Evolutionary conservation across 1,140 invertebrate species (phyloP), one percentile per base, ranked within the genome.

Genomic region (Catajapyx aquilonaris): DNA sequence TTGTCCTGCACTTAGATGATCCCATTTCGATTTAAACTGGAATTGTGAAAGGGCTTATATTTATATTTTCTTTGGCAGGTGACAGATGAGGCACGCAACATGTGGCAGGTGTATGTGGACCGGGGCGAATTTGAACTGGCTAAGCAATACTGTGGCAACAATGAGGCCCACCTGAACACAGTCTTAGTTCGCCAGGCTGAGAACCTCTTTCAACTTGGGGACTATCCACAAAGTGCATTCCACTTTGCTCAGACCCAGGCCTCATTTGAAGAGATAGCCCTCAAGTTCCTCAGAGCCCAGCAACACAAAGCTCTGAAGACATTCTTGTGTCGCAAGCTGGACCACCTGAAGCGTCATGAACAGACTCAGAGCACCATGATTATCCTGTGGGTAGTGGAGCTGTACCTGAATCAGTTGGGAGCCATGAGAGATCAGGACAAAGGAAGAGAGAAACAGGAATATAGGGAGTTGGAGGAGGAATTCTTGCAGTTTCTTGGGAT

Each of bases 221-320:
- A 81, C 57, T 90, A 56, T 49, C 69, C 80, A 40, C 69, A 74
- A 44, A 88, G 86, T 57, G 91, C 90, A 0, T 59, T 75, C 41
- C 70, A 81, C 38, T 95, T 80, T 58, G 85, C 90, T 0, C 71
- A 85, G 48, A 88, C 85, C 0, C 70, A 81, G 46, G 76, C 75
- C n/a, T 83, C 84, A 10, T 95, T 96, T 57, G 90, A 95, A 62
- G 83, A 87, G 51, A 71, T 95, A 17, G 81, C 85, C 23, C 61
- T 96, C 0, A 94, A 94, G 55, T 94, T 95, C 56, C 64, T 95
- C 33, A 68, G 83, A 56, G 62, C 77, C 4, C 66, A 76, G 35
- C 66, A 93, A 52, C 75, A 81, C 38, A 69, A 81, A 49, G 80
- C 88, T 1, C 58, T 97, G 20, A 84, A 87, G 57, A 72, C 73